Evolutionary conservation across 2,888 invertebrate species (phyloP).

Genomic region (Thymelicus acteon): DNA sequence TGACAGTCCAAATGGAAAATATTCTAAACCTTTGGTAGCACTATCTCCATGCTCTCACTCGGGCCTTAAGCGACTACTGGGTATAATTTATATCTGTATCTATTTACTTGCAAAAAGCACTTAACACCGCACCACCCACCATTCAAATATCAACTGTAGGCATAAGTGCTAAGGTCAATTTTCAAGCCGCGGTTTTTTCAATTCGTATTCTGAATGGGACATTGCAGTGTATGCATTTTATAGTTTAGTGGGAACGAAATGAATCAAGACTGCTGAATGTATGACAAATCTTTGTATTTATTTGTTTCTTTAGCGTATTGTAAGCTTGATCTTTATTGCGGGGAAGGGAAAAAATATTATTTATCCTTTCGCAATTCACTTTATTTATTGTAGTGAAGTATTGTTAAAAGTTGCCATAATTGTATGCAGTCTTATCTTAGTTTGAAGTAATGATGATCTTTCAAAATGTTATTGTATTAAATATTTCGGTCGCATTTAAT

Average conservation of each 20-base stretch:
- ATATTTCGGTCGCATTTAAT: too few relatives aligned
- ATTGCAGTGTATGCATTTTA: constrained; percentile 54
- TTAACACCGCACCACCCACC: constrained; percentile 37
- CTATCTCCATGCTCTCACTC: constrained; percentile 55
- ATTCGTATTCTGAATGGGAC: constrained; percentile 43
- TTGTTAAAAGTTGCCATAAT: too few relatives aligned
- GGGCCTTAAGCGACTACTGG: constrained; percentile 53
- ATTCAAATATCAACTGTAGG: constrained; percentile 38
- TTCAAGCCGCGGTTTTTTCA: constrained; percentile 29
- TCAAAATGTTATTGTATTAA: too few relatives aligned
- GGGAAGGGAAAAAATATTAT: neutral
- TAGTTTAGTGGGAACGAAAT: constrained; percentile 53
- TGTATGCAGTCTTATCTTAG: too few relatives aligned
- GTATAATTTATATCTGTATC: constrained; percentile 55
- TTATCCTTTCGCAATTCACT: neutral
- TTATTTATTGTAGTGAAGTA: neutral
- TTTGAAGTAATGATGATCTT: too few relatives aligned
- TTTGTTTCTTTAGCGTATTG: constrained; percentile 40
- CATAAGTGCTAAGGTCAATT: constrained; percentile 27
- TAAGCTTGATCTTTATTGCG: constrained; percentile 17
- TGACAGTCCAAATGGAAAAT: constrained; percentile 55
- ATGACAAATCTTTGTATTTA: constrained; percentile 49
- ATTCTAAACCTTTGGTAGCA: constrained; percentile 51
- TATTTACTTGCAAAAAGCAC: constrained; percentile 47
- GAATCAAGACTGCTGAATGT: constrained; percentile 53